These are phyloP conservation scores for Petrolisthes manimaculis DNA, from an alignment of 2,888 invertebrate genomes.

Conservation along the genomic window DNA sequence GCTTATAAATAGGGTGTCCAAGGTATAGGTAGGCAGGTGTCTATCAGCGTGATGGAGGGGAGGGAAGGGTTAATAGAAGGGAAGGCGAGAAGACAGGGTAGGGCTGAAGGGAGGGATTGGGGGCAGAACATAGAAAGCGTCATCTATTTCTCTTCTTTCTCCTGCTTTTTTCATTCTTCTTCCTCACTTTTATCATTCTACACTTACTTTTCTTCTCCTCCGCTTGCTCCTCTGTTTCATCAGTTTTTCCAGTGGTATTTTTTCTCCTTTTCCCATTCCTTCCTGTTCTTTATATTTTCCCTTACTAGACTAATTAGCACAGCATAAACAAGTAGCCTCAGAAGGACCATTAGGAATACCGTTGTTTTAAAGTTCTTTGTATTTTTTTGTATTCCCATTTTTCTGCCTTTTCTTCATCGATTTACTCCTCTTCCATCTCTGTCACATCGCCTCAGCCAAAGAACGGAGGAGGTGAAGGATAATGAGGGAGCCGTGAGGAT, in stretches of 20 bases:
- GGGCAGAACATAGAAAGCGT: background rate
- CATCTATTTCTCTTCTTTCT: background rate
- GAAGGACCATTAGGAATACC: no score
- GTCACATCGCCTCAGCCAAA: background rate
- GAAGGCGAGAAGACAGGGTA: background rate
- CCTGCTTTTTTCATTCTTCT: background rate
- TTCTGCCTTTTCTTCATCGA: background rate
- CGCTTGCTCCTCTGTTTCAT: no score
- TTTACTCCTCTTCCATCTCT: background rate
- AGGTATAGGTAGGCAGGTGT: background rate
- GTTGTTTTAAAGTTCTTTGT: no score
- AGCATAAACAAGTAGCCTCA: no score
- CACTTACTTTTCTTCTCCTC: no score
- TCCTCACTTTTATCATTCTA: background rate
- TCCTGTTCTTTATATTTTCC: no score
- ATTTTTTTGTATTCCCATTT: no score
- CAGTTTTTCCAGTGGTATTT: no score
- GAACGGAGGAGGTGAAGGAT: background rate
- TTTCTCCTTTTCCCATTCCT: no score
- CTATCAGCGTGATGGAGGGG: background rate
- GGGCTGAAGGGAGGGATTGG: background rate
- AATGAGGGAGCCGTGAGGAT: constrained; percentile 22
- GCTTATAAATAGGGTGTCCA: background rate
- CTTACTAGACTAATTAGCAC: no score
- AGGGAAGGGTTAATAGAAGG: background rate